Evolutionary conservation across 2,797 vertebrate species (phyloP).

Genomic region (Silurus lanzhouensis): DNA sequence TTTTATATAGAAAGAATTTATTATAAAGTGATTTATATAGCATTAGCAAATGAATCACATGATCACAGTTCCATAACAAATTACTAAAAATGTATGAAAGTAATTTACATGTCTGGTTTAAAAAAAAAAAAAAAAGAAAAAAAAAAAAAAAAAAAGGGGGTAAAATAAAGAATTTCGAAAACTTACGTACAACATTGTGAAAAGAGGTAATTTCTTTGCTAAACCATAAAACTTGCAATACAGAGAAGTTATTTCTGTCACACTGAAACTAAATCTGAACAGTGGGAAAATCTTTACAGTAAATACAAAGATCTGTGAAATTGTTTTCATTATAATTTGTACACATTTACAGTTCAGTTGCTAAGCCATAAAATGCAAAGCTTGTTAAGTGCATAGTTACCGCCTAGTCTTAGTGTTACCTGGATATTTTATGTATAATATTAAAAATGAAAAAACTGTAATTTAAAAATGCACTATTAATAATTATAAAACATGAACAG

Average conservation of each 20-base stretch:
- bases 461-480: background rate
- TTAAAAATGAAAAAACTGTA: background rate
- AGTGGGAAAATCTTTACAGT: constrained; percentile 2
- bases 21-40: constrained; percentile 64
- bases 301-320: constrained; percentile 10
- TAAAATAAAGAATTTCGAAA: background rate
- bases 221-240: background rate
- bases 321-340: background rate
- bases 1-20: constrained; percentile 63
- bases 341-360: constrained; percentile 11
- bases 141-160: background rate
- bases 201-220: background rate
- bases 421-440: background rate
- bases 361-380: background rate
- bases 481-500: background rate
- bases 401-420: background rate
- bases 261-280: background rate
- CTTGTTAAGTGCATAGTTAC: background rate
- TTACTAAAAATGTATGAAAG: background rate
- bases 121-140: background rate
- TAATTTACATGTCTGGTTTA: constrained; percentile 6
- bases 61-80: constrained; percentile 44
- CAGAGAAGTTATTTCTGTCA: background rate
- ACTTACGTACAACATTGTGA: background rate
- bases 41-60: constrained; percentile 52